A percentile compares a stretch with the other conserved stretches of the same genome.
phyloP scores from a whole-genome alignment of 2,797 vertebrate species.

The Mus minutoides region DNA sequence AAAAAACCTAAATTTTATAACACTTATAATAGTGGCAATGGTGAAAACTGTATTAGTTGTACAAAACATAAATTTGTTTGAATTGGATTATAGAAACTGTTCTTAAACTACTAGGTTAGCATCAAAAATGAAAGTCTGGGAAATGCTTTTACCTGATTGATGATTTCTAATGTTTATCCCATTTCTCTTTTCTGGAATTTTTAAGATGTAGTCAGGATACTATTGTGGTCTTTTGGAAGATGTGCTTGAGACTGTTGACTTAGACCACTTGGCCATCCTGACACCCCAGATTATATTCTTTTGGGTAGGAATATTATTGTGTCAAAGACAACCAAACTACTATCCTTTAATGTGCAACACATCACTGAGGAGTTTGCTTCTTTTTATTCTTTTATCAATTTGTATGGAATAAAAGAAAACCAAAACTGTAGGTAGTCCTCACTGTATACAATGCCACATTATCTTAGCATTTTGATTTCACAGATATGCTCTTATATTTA shows the following conservation, averaged over 20 bases:
- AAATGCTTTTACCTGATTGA: background rate
- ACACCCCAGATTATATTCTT: rapidly evolving
- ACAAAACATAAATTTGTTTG: background rate
- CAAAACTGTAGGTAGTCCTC: background rate
- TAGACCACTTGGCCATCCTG: background rate
- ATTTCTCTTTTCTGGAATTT: background rate
- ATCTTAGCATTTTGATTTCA: background rate
- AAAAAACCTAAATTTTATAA: background rate
- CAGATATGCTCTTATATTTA: background rate
- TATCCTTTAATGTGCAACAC: background rate
- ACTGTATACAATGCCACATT: background rate
- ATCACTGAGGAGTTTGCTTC: background rate
- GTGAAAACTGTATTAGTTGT: background rate
- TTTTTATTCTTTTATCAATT: background rate
- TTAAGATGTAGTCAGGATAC: background rate
- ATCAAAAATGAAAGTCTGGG: background rate
- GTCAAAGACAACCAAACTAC: background rate
- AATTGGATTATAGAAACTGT: background rate
- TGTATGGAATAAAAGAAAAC: background rate
- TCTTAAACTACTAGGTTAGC: background rate
- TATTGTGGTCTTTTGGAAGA: background rate
- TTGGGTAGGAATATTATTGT: background rate
- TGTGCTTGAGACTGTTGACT: background rate
- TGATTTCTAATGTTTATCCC: background rate
- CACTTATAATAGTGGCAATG: background rate